Conservation (phyloP, 2,888 invertebrate genomes). For the Lithophane socia region DNA sequence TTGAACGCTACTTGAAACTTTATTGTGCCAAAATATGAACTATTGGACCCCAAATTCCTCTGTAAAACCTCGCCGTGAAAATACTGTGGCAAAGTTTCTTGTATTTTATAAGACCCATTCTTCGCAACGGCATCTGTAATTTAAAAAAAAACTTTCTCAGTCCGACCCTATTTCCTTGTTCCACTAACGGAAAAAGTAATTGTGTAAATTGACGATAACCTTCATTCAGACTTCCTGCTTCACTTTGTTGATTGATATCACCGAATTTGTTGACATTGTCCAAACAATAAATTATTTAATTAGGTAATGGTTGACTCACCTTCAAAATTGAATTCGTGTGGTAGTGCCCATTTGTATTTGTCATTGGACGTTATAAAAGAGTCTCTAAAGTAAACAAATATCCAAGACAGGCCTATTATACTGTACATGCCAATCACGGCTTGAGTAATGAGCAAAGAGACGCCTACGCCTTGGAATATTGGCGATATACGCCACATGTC, state of each 20-base stretch:
- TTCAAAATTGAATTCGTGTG: slow-evolving; percentile 92
- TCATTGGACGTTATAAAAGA: slow-evolving; percentile 95
- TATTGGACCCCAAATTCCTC: slow-evolving; percentile 79
- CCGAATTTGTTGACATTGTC: slow-evolving; percentile 68
- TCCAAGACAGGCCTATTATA: slow-evolving; percentile 97
- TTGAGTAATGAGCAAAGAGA: slow-evolving; percentile 94
- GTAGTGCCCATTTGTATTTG: slow-evolving; percentile 95
- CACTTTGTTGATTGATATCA: slow-evolving; percentile 69
- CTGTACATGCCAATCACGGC: slow-evolving; percentile 96
- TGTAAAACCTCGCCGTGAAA: slow-evolving; percentile 96
- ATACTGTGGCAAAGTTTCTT: slow-evolving; percentile 96
- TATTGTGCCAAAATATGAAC: slow-evolving; percentile 90
- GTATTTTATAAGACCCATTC: slow-evolving; percentile 83
- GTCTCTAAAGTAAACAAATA: slow-evolving; percentile 96
- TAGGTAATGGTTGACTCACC: slow-evolving; percentile 81
- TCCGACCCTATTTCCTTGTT: slow-evolving; percentile 52
- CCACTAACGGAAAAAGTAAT: slow-evolving; percentile 69
- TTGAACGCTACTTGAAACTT: slow-evolving; percentile 97
- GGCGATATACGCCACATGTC: slow-evolving; percentile 98
- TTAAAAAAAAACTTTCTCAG: slow-evolving; percentile 50
- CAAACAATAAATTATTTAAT: slow-evolving; percentile 66
- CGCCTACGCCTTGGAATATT: slow-evolving; percentile 97
- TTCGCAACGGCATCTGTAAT: slow-evolving; percentile 76
- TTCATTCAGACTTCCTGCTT: slow-evolving; percentile 74
- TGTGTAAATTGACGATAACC: slow-evolving; percentile 70